Evolutionary conservation across 2,113 vertebrate species (phyloP), one percentile per base, ranked within the genome.

Genomic region (Polypterus senegalus): DNA sequence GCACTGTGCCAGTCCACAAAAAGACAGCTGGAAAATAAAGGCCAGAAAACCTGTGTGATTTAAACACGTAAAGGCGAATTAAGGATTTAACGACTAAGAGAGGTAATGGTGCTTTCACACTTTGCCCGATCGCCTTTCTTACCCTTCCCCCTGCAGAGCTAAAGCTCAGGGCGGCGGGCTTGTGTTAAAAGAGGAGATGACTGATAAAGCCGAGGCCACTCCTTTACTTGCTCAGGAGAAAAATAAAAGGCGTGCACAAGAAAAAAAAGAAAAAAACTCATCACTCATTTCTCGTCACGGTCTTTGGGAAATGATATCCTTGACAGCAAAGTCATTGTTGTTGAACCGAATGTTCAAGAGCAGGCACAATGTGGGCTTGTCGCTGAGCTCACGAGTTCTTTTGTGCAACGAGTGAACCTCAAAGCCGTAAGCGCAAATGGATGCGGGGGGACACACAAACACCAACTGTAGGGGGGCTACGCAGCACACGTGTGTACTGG

Each of bases 201-300:
- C 9, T 51, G 9, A 51, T 9, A 51, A 6, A 51, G 6, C 6
- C 2, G 6, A 9, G 49, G 49, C 49, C 49, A 3, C 49, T 51
- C 49, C 49, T 9, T 51, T 51, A 7, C 49, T 51, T 51, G 70
- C 59, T n/a, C 3, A 65, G 58, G 62, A 61, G 67, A 73, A 67
- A 61, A 70, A 67, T 67, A 65, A 63, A 72, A 69, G 64, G 64
- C 65, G 59, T 52, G 62, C 27, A 44, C 49, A 43, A 43, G 48
- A 9, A 46, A n/a, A 55, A 55, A 55, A 55, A 55, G 9, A 55
- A 10, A 6, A 6, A 8, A 8, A 5, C 54, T 55, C 54, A 10
- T 55, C 54, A 55, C 54, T 55, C 54, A 55, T 27, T 55, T 55
- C 54, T 27, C 54, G 10, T 55, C 9, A 10, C 43, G 54, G 54